Base-by-base conservation (phyloP, 2,797 vertebrate genomes). In the Arrhamphus sclerolepis region DNA sequence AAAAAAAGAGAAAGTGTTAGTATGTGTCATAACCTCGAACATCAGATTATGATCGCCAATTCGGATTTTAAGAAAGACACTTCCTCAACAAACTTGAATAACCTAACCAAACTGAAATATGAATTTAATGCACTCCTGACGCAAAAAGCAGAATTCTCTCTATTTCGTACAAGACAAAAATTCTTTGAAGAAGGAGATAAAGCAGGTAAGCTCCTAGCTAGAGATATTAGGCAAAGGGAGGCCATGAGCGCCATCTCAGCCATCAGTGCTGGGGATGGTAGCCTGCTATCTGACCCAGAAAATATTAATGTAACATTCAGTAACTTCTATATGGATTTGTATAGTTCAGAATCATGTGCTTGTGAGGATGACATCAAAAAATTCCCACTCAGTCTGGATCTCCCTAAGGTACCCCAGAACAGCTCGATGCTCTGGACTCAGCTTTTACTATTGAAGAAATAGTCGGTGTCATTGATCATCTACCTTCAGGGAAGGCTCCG, bases 261-360 rank as follows among this genome's bases (percentile, higher is more conserved):
- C 6, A 22, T 56, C 3, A 43, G 4, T 5, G 16, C 31, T 5
- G 3, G 7, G 1, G 7, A 16, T 21, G 24, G 47, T 2, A 1
- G 41, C 3, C 18, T 43, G 0, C 0, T 13, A 0, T 14, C 6
- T 2, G 39, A 43, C 0, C 7, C 19, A 0, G 0, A 20, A 1
- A 3, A 18, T 22, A 51, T 51, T 0, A 44, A 61, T 22, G 1
- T 2, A 17, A 1, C 16, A 29, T n/a, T 61, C 10, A 29, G 18
- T n/a, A 2, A 61, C 2, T 43, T 20, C 21, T 43, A 43, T 7
- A 51, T 2, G 16, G 6, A 51, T 6, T 26, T 51, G 3, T 51
- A 34, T 6, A 13, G 26, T 1, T 0, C n/a, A n/a, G 38, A 29
- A 10, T 42, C 19, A 13, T 1, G 0, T 16, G 46, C 46, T 13